phyloP scores from a whole-genome alignment of 2,797 vertebrate species.

The Myoxocephalus aenaeus region DNA sequence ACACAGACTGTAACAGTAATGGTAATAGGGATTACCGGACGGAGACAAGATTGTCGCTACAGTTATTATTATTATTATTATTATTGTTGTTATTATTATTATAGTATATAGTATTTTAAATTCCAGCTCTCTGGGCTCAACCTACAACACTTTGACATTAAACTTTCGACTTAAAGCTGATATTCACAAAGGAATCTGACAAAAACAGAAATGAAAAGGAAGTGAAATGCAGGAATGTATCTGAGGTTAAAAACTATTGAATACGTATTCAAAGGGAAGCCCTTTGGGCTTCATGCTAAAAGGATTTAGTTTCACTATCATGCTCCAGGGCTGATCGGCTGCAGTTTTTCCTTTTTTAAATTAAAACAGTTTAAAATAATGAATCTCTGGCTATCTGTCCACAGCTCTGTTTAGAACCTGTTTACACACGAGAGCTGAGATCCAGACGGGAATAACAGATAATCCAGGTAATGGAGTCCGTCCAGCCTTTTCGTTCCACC shows the following conservation, averaged over 20 bases:
- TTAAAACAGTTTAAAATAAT: not conserved
- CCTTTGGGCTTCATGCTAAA: not conserved
- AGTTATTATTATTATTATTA: constrained; percentile 7
- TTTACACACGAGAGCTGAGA: no score
- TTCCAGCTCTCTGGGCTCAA: not conserved
- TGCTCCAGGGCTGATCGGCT: not conserved
- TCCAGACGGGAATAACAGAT: no score
- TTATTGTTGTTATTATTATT: constrained; percentile 2
- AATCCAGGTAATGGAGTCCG: constrained; percentile 63
- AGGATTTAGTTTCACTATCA: not conserved
- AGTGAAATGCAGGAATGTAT: constrained; percentile 10
- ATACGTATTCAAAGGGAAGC: not conserved
- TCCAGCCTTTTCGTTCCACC: constrained; percentile 53
- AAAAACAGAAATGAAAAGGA: constrained; percentile 13
- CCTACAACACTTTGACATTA: constrained; percentile 7
- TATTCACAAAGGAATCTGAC: constrained; percentile 10
- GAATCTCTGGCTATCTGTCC: not conserved
- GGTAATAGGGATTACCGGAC: no score
- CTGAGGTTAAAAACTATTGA: constrained; percentile 9
- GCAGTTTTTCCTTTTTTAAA: not conserved
- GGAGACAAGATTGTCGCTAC: no score
- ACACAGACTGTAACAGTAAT: no score
- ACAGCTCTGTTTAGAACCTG: not conserved
- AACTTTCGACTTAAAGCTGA: constrained; percentile 8
- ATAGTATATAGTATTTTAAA: constrained; percentile 4